Conservation (phyloP, 1,140 invertebrate genomes). For the Penaeus vannamei region DNA sequence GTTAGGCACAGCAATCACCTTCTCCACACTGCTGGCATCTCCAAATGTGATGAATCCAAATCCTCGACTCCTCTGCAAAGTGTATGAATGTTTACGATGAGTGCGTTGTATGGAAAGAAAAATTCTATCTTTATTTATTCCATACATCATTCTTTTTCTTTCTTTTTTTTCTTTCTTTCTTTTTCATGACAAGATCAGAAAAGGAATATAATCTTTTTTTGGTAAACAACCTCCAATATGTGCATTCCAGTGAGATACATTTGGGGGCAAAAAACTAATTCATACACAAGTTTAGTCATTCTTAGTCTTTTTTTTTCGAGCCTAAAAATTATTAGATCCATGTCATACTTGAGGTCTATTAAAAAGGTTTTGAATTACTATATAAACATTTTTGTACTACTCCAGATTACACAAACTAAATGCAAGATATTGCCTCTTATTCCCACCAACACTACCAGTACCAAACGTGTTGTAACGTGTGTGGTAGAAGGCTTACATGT, state of each 20-base stretch:
- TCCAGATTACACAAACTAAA: slow-evolving; percentile 61
- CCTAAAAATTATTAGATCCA: slow-evolving; percentile 36
- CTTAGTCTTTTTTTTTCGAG: not conserved
- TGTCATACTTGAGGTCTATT: slow-evolving; percentile 40
- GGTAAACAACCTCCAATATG: not conserved
- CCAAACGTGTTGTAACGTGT: slow-evolving; percentile 44
- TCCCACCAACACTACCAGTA: slow-evolving; percentile 58
- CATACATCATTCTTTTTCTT: not conserved
- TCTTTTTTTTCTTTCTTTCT: not conserved
- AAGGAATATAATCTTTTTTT: not conserved
- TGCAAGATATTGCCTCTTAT: slow-evolving; percentile 55
- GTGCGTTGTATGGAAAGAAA: not conserved
- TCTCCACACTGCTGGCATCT: slow-evolving; percentile 89
- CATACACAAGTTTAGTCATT: slow-evolving; percentile 36
- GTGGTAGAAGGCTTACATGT: slow-evolving; percentile 55
- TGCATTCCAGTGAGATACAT: slow-evolving; percentile 43
- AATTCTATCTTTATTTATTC: no score
- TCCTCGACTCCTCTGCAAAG: slow-evolving; percentile 87
- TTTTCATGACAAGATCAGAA: not conserved
- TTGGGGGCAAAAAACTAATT: slow-evolving; percentile 17
- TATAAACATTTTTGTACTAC: slow-evolving; percentile 46
- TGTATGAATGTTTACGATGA: not conserved
- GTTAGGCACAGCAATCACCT: slow-evolving; percentile 89
- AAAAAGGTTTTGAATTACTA: slow-evolving; percentile 41
- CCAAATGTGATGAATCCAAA: slow-evolving; percentile 95